These are phyloP conservation scores for Polyommatus icarus DNA, from an alignment of 2,888 invertebrate genomes.

Conservation along the genomic window DNA sequence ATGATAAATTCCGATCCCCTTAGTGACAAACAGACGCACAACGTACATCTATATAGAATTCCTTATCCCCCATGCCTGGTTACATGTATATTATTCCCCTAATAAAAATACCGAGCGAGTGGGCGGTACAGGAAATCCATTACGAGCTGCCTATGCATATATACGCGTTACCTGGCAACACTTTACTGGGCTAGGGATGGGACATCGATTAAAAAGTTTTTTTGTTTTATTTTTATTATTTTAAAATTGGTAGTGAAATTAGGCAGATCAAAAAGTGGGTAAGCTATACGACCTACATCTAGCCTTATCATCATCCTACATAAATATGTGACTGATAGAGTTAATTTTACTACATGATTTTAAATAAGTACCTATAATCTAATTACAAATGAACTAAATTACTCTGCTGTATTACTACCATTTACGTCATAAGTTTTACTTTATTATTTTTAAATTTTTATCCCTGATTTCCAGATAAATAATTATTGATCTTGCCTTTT, in stretches of 20 bases:
- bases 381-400: too few relatives aligned
- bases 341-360: too few relatives aligned
- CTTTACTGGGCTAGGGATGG: conserved; percentile 39
- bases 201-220: conserved; percentile 35
- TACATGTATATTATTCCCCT: conserved; percentile 25
- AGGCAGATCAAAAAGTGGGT: neutral
- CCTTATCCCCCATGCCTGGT: conserved; percentile 21
- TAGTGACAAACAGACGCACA: neutral
- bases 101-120: conserved; percentile 53
- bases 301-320: neutral
- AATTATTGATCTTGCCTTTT: neutral
- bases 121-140: conserved; percentile 63
- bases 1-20: neutral
- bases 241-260: neutral
- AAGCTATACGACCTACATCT: neutral
- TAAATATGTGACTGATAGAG: neutral
- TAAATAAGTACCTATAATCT: too few relatives aligned
- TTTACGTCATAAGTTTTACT: too few relatives aligned
- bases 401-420: too few relatives aligned
- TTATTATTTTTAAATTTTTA: too few relatives aligned
- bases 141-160: conserved; percentile 49
- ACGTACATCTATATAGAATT: conserved; percentile 14
- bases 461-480: too few relatives aligned
- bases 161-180: conserved; percentile 42
- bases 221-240: neutral